phyloP scores from a whole-genome alignment of 1,140 invertebrate species.

The Chymomyza costata region DNA sequence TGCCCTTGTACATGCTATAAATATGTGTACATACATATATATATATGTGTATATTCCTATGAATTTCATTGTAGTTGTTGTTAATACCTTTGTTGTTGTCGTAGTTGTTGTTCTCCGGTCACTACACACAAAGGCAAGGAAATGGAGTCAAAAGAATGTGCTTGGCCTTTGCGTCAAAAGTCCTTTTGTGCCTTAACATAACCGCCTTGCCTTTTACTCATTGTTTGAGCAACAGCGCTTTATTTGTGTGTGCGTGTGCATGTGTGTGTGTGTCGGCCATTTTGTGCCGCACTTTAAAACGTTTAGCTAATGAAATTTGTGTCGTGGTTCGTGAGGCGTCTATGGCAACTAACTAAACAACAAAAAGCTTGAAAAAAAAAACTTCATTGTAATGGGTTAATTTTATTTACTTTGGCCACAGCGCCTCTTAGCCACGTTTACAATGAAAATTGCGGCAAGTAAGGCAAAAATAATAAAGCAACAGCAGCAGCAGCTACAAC shows the following conservation, averaged over 20 bases:
- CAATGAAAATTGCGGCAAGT: conserved; percentile 46
- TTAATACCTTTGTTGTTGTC: conserved; percentile 17
- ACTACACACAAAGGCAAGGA: conserved; percentile 50
- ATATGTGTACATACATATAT: too few species aligned
- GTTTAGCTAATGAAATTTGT: conserved; percentile 67
- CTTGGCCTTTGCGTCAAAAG: conserved; percentile 66
- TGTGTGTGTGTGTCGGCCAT: conserved; percentile 32
- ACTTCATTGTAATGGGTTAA: conserved; percentile 69
- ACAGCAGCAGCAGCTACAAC: conserved; percentile 9
- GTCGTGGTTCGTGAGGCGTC: conserved; percentile 28
- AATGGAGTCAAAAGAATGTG: conserved; percentile 67
- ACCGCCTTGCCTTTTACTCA: too few species aligned
- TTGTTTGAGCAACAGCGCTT: conserved; percentile 28
- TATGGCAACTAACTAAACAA: too few species aligned
- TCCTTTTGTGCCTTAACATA: conserved; percentile 45
- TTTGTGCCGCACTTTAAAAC: conserved; percentile 67
- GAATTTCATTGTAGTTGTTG: conserved; percentile 59
- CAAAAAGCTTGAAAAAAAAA: conserved; percentile 38
- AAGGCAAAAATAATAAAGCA: conserved; percentile 62
- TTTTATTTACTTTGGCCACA: conserved; percentile 60
- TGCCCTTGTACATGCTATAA: too few species aligned
- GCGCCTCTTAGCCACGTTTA: conserved; percentile 14
- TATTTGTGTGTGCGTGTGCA: conserved; percentile 18
- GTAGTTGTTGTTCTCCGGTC: conserved; percentile 5
- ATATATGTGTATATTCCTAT: conserved; percentile 70